Percentiles rank a stretch among this genome's conserved stretches.
These are phyloP conservation scores for Catharus bicknelli DNA, from an alignment of 2,113 vertebrate genomes.

Conservation along the genomic window DNA sequence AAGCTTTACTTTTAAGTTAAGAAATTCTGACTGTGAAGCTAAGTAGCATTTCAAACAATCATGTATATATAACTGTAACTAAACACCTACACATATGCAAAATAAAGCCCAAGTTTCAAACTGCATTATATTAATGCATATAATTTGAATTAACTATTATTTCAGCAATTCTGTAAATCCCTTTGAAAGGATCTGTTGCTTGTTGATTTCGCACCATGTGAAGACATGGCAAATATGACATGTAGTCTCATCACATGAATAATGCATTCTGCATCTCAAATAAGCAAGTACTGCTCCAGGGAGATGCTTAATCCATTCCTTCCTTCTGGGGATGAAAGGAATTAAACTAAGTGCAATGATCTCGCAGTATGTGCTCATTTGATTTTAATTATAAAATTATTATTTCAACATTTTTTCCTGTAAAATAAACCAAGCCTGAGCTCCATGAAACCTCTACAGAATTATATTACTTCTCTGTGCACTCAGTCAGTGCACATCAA, in stretches of 20 bases:
- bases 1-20: slow-evolving; percentile 14
- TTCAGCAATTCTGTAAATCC: slow-evolving; percentile 38
- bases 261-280: slow-evolving; percentile 63
- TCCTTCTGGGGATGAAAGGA: slow-evolving; percentile 63
- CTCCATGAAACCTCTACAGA: not conserved
- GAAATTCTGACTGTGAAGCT: not conserved
- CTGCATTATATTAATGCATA: not conserved
- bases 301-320: slow-evolving; percentile 58
- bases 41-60: slow-evolving; percentile 1
- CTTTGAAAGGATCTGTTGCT: slow-evolving; percentile 39
- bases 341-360: slow-evolving; percentile 53
- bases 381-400: slow-evolving; percentile 61
- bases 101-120: slow-evolving; percentile 18
- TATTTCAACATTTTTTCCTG: slow-evolving; percentile 20
- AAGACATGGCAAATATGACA: slow-evolving; percentile 66
- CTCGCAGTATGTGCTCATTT: slow-evolving; percentile 61
- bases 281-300: slow-evolving; percentile 55
- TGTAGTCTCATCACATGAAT: slow-evolving; percentile 64
- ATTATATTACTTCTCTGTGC: not conserved
- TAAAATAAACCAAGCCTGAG: slow-evolving; percentile 45
- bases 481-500: slow-evolving; percentile 13
- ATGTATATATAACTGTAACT: not conserved
- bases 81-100: slow-evolving; percentile 11
- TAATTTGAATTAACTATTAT: slow-evolving; percentile 36
- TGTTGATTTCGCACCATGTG: slow-evolving; percentile 41